These are phyloP conservation scores for Coranthus polyacanthus DNA, from an alignment of 2,797 vertebrate species.

Conservation along the genomic window DNA sequence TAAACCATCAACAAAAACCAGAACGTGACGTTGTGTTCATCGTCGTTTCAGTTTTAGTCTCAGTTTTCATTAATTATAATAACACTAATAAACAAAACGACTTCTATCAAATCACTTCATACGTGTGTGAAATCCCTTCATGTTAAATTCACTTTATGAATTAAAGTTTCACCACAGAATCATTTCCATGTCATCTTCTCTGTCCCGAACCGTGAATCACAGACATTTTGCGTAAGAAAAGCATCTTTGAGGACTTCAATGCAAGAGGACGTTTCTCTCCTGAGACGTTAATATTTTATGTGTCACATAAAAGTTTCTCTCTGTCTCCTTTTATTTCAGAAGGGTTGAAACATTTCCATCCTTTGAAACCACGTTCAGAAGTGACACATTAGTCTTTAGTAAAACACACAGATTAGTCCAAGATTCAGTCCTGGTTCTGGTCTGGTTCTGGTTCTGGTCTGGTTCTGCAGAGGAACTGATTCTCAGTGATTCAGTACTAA, in stretches of 20 bases:
- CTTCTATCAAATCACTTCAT: too few species aligned
- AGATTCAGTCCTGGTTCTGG: neutral
- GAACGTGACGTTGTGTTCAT: too few species aligned
- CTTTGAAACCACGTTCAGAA: conserved; percentile 42
- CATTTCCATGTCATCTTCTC: conserved; percentile 23
- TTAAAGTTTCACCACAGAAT: conserved; percentile 1
- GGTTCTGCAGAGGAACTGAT: too few species aligned
- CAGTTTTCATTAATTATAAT: too few species aligned
- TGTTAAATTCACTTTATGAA: too few species aligned
- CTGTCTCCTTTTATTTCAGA: conserved; percentile 32
- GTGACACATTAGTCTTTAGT: too few species aligned
- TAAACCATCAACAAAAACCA: too few species aligned
- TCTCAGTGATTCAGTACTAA: too few species aligned
- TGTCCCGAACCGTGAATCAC: conserved; percentile 23
- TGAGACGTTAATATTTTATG: conserved; percentile 62
- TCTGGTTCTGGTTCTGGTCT: neutral
- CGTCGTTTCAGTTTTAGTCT: too few species aligned
- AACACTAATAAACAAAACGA: too few species aligned
- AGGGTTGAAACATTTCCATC: neutral
- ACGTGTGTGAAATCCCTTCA: too few species aligned
- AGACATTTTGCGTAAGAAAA: conserved; percentile 35
- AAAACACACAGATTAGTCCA: conserved; percentile 17
- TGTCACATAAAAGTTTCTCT: conserved; percentile 39
- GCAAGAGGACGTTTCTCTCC: conserved; percentile 38
- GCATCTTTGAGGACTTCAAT: conserved; percentile 49